Evolutionary conservation across 1,140 invertebrate genomes (phyloP), one percentile per base, ranked within the genome.

Genomic region (Cydia pomonella): DNA sequence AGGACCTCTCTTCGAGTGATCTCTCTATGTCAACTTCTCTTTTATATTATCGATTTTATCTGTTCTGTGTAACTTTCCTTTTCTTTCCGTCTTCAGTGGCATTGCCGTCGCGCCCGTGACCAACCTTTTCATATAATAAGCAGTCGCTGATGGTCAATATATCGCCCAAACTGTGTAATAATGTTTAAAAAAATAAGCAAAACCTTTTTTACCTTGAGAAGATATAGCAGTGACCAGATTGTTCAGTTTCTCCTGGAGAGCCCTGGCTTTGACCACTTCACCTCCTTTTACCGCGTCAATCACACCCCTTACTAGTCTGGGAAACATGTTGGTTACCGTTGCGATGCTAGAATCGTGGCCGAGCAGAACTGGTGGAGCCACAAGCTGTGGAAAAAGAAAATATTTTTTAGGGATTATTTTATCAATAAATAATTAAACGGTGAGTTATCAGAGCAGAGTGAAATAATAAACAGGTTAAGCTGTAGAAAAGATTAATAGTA

Each of bases 271-370:
- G 0, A 12, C 53, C 5, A 85, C 78, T 12, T 86, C 77, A 0
- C 76, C 79, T 2, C 53, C 25, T 23, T 81, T 81, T 0, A 78
- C 77, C 0, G 77, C 72, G 5, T 78, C 25, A 10, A 87, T 74
- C 5, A 88, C 82, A 0, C 75, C 77, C 0, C 76, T 69, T 1
- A 83, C 83, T 0, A 84, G 62, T 9, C n/a, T 18, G 0, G 85
- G 84, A 13, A 88, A 80, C 64, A 96, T 93, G 79, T 96, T 96
- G 3, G 94, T 88, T 9, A 94, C 94, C 2, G 95, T 95, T 66
- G 94, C 92, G 76, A 96, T 96, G 23, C 94, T 94, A 2, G 95
- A 95, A 77, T 96, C 93, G 81, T 96, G 95, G 29, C 96, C 96
- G 23, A 95, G 80, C 3, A 94, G 83, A 16, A 91, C 93, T 18